Evolutionary conservation across 1,140 invertebrate genomes (phyloP).

Genomic region (Bathynomus jamesi): DNA sequence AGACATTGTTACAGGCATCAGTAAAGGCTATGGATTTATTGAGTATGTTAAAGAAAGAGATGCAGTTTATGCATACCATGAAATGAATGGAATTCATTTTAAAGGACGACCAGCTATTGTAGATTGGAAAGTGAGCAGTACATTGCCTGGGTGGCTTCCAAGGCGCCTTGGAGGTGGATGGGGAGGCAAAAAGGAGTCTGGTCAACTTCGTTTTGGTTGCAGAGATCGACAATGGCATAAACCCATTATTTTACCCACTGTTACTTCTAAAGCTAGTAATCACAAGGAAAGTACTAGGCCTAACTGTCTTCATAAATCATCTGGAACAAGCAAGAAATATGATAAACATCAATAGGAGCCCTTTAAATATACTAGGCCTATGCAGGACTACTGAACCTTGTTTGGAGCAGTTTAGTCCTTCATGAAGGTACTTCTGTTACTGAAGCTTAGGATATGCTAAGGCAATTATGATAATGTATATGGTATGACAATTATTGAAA

Average conservation of each 20-base stretch:
- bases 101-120: constrained; percentile 54
- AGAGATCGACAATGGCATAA: constrained; percentile 56
- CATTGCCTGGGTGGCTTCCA: constrained; percentile 70
- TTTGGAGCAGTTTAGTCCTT: too few relatives aligned
- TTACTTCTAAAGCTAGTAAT: too few relatives aligned
- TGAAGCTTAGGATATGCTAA: too few relatives aligned
- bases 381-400: too few relatives aligned
- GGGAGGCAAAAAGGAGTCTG: constrained; percentile 77
- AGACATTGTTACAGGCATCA: constrained; percentile 72
- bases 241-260: constrained; percentile 18
- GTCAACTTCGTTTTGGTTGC: constrained; percentile 79
- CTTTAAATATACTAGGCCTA: not conserved
- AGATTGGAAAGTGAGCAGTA: constrained; percentile 50
- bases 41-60: constrained; percentile 60
- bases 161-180: constrained; percentile 75
- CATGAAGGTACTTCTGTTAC: too few relatives aligned
- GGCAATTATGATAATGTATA: too few relatives aligned
- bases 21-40: constrained; percentile 76
- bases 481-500: too few relatives aligned
- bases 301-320: too few relatives aligned
- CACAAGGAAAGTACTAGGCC: too few relatives aligned
- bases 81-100: constrained; percentile 57
- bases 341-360: too few relatives aligned
- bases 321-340: too few relatives aligned
- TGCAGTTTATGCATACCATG: constrained; percentile 53